Evolutionary conservation across 2,113 vertebrate species (phyloP).

Genomic region (Apaloderma vittatum): DNA sequence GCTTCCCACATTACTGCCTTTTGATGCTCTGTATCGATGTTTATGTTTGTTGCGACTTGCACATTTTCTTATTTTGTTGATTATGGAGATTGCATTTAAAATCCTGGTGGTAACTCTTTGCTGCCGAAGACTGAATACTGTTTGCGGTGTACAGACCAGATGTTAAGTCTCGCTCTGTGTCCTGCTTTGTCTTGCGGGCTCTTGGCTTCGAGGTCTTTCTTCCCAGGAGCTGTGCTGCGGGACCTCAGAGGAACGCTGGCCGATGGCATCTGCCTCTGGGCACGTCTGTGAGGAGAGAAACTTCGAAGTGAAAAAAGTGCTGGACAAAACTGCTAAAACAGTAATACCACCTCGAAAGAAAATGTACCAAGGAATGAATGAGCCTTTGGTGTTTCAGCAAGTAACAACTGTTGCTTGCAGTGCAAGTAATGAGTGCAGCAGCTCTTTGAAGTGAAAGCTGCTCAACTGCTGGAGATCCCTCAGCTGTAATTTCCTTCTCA

Average conservation of each 20-base stretch:
- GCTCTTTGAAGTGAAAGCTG: background rate
- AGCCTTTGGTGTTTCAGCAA: background rate
- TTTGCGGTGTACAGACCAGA: background rate
- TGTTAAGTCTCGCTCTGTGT: rapidly evolving
- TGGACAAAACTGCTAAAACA: background rate
- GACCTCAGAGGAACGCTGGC: background rate
- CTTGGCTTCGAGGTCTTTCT: rapidly evolving
- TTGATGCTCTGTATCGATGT: rapidly evolving
- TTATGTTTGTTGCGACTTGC: background rate
- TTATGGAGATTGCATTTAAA: background rate
- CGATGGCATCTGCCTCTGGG: background rate
- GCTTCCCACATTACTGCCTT: background rate
- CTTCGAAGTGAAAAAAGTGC: rapidly evolving
- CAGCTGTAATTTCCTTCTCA: background rate
- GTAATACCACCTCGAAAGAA: background rate
- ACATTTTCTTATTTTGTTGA: background rate
- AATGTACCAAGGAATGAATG: rapidly evolving
- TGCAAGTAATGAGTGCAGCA: rapidly evolving
- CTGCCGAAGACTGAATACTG: background rate
- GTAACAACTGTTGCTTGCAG: rapidly evolving
- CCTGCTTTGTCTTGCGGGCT: background rate
- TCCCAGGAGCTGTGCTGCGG: background rate
- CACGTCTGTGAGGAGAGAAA: background rate
- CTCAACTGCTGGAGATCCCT: rapidly evolving
- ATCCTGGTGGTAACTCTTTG: no score